Base-by-base conservation (phyloP, 2,888 invertebrate species). In the Drosophila austrosaltans region DNA sequence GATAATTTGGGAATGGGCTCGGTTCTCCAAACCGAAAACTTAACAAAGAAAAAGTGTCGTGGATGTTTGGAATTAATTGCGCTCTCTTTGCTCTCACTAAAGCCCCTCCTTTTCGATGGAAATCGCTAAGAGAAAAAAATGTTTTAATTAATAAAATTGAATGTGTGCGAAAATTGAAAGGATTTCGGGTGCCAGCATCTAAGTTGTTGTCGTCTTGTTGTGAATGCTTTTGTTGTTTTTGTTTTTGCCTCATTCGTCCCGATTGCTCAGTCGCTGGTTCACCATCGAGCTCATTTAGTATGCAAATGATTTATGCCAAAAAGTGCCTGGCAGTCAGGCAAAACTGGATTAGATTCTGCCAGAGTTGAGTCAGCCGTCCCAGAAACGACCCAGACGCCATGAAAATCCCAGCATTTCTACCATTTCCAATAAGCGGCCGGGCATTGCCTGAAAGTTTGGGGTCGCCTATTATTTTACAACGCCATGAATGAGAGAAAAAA, bases 141-240 rank as follows among this genome's bases (percentile, higher is more conserved):
- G 89, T 90, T 91, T 91, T 91, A 91, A 91, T 91, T 90, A 90
- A 91, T 91, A 90, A 91, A 73, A 90, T 90, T 90, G 91, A 87
- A 89, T 90, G 87, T 85, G 90, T 88, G 83, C 78, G 87, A 85
- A 90, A 91, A 87, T 91, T 91, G 90, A 90, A 91, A 91, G 91
- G 89, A 90, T 90, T 91, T 86, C 74, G 69, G 74, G 78, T 56
- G 71, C 64, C 56, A 48, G 12, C 10, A 25, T 48, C 25, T 48
- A 10, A 48, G 22, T 25, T 48, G 57, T 39, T 57, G 57, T 57
- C 67, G 66, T 60, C 66, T 67, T 67, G 62, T 60, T 75, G 65
- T 63, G 64, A 65, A 28, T 64, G 10, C 48, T 10, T 25, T n/a
- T 40, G 66, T 56, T 74, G 67, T 58, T 82, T 66, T 69, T 74